Evolutionary conservation across 2,113 vertebrate genomes (phyloP), one percentile per base, ranked within the genome.

Genomic region (Pseudorectes ferrugineus): DNA sequence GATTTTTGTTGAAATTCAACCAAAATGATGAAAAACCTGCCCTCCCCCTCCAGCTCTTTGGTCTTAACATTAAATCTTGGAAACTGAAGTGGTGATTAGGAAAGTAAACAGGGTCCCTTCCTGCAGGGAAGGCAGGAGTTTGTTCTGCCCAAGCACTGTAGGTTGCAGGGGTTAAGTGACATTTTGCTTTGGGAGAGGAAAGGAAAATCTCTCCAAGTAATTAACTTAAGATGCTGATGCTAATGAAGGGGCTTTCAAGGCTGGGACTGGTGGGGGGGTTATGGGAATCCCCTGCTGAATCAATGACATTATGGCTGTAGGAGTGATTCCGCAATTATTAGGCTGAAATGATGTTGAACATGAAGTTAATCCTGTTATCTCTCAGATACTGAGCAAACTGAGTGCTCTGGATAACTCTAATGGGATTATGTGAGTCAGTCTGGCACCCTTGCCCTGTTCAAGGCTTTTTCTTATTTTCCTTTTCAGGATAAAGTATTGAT

Each of bases 361-460:
- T 38, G 63, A 82, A 89, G 89, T 55, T 96, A 95, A 96, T 97
- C 94, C 92, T 75, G 85, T 97, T 95, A 90, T 93, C 92, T 92
- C n/a, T 4, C 62, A 77, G 85, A 80, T 80, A 83, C 38, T 82
- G 89, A 96, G 75, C 94, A 93, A 93, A 91, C 75, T 58, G 77
- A 71, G 49, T 38, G 89, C 57, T 89, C 65, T 45, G 89, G 84
- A 31, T 67, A 65, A 36, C 86, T 95, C 65, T 42, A 79, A 95
- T 95, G 91, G 84, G 93, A 96, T 95, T 96, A 86, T 28, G 25
- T 15, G 6, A 36, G 70, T 36, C 76, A 72, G 52, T 36, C 81
- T 93, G 92, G 73, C 85, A 92, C 54, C 49, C 63, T n/a, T 5
- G 5, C 26, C 48, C 62, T 43, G 31, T 31, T 74, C 31, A 5